Percentiles rank a stretch among this genome's conserved stretches.
Conservation (phyloP, 1,140 invertebrate genomes). For the Paramacrobiotus metropolitanus region DNA sequence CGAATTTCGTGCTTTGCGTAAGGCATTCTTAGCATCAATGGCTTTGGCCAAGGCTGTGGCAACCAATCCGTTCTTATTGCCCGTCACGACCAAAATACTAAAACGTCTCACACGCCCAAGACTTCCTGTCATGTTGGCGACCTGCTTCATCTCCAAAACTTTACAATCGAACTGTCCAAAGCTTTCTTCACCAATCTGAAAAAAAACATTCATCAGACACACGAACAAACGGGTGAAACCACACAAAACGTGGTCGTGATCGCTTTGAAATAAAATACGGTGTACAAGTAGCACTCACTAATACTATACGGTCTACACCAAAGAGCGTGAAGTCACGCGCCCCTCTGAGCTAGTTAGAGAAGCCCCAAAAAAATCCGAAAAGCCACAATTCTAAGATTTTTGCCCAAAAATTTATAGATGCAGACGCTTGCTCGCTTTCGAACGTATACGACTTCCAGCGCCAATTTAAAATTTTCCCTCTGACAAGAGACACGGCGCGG, state of each 20-base stretch:
- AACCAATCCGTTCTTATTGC: conserved; percentile 60
- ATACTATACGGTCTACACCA: too few relatives aligned
- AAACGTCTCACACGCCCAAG: conserved; percentile 44
- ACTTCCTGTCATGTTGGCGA: conserved; percentile 59
- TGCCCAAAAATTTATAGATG: not conserved
- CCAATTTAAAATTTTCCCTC: too few relatives aligned
- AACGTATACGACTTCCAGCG: too few relatives aligned
- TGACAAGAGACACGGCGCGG: too few relatives aligned
- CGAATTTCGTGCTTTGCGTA: conserved; percentile 53
- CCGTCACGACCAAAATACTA: conserved; percentile 49
- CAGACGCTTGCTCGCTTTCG: too few relatives aligned
- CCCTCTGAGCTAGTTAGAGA: too few relatives aligned
- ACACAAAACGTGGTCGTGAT: too few relatives aligned
- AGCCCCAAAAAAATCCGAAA: conserved; percentile 4
- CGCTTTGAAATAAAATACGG: too few relatives aligned
- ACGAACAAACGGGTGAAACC: conserved; percentile 2
- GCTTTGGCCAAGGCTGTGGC: conserved; percentile 48
- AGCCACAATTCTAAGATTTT: not conserved
- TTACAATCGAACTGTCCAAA: conserved; percentile 69
- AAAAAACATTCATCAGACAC: conserved; percentile 4
- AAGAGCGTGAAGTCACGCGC: too few relatives aligned
- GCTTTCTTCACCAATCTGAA: conserved; percentile 26
- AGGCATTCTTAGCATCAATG: conserved; percentile 33
- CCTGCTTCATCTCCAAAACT: conserved; percentile 51
- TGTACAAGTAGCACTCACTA: too few relatives aligned